phyloP scores from a whole-genome alignment of 2,888 invertebrate genomes.

The Gerris lacustris region DNA sequence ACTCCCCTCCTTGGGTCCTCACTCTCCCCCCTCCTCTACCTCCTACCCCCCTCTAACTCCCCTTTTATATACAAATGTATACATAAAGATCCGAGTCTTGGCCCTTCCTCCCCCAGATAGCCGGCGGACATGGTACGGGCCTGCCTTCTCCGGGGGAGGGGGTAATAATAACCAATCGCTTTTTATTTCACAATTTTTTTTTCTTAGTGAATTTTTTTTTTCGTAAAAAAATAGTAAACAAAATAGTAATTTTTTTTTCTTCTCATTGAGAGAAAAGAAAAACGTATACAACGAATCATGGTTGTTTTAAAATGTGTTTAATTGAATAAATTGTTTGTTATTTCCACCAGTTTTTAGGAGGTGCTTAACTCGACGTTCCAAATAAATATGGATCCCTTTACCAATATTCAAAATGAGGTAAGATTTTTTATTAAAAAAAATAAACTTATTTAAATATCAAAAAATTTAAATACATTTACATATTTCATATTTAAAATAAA shows the following conservation, averaged over 20 bases:
- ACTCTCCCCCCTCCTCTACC: neutral
- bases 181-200: too few species aligned
- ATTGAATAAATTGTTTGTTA: neutral
- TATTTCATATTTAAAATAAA: too few species aligned
- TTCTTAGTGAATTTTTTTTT: neutral
- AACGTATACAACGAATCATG: neutral
- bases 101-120: constrained; percentile 5
- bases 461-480: too few species aligned
- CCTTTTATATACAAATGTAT: constrained; percentile 4
- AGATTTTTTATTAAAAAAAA: neutral
- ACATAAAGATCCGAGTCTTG: constrained; percentile 5
- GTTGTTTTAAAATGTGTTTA: neutral
- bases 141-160: neutral
- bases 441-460: too few species aligned
- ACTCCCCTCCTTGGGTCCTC: neutral
- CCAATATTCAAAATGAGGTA: neutral
- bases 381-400: neutral
- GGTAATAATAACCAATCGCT: neutral
- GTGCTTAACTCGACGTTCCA: neutral
- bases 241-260: neutral
- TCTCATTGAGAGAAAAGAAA: neutral
- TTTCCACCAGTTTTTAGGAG: too few species aligned
- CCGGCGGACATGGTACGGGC: constrained; percentile 1
- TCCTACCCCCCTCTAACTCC: neutral
- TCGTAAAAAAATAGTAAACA: neutral